Evolutionary conservation across 2,113 vertebrate genomes (phyloP), one percentile per base, ranked within the genome.

Genomic region (Reinhardtius hippoglossoides): DNA sequence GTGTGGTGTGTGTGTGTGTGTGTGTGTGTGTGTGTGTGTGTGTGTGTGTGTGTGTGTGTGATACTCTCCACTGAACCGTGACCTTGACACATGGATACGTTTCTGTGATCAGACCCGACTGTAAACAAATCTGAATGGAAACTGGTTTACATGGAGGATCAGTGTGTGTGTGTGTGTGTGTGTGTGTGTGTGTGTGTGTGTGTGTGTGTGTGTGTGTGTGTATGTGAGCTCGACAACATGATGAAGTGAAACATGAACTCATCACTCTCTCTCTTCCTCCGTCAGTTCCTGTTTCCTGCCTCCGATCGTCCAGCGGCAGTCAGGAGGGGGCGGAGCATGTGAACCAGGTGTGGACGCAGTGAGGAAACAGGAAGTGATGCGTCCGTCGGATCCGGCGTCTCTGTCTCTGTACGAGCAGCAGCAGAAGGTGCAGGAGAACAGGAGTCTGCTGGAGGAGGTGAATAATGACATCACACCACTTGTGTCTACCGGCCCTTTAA

Each of bases 401-500:
- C 71, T 67, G 3, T 54, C 40, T 24, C 71, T 68, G 15, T n/a
- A 66, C 4, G 60, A 86, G 15, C 77, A 91, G 44, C 87, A 87
- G 40, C 76, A 21, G 48, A 82, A 46, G 50, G 48, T 69, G 68
- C 78, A 91, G 40, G 88, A 85, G 14, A 84, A 48, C 48, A 67
- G 46, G 69, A 80, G 71, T 79, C 83, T 94, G 50, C 71, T 93
- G 67, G 91, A 92, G 0, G 89, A 94, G 93, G 94, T 93, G 44
- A 18, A 18, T 6, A 13, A 3, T 42, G 40, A 42, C 2, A 42
- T 10, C 35, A 37, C 2, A 42, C 40, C 40, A 13, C 31, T 31
- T 31, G 6, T 31, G 31, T 31, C 31, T 31, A 31, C 31, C 6
- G 31, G 7, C 31, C 31, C 31, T 31, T 31, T 31, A 31, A 31